These are phyloP conservation scores for Selenia dentaria DNA, from an alignment of 2,888 invertebrate genomes.

Conservation along the genomic window DNA sequence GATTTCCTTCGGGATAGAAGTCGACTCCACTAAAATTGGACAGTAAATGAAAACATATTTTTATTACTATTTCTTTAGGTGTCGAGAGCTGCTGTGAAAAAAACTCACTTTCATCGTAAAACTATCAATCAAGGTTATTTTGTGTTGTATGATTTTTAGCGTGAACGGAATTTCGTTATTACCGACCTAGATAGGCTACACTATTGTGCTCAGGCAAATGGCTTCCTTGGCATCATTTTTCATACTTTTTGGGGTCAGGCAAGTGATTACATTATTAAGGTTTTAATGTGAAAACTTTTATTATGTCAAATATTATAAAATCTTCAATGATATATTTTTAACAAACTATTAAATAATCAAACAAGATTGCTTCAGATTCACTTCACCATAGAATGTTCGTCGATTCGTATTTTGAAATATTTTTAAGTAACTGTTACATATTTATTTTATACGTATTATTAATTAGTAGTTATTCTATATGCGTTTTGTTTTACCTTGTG, in stretches of 20 bases:
- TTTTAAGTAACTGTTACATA: no score
- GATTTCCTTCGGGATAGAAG: slow-evolving; percentile 69
- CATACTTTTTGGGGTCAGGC: slow-evolving; percentile 6
- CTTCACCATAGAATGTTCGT: no score
- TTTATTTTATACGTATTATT: no score
- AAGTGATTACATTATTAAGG: no score
- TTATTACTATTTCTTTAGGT: slow-evolving; percentile 52
- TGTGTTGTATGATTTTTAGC: slow-evolving; percentile 45
- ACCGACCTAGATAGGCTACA: slow-evolving; percentile 31
- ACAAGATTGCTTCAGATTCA: no score
- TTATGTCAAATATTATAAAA: no score
- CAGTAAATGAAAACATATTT: slow-evolving; percentile 56
- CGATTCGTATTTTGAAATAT: no score
- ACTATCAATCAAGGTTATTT: slow-evolving; percentile 54
- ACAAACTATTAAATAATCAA: no score
- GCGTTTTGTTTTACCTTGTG: no score
- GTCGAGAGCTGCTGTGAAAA: slow-evolving; percentile 26
- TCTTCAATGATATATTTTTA: no score
- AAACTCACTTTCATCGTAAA: slow-evolving; percentile 42
- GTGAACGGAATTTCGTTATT: slow-evolving; percentile 30
- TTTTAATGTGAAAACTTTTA: no score
- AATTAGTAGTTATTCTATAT: no score
- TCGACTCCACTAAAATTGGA: slow-evolving; percentile 67
- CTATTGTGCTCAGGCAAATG: slow-evolving; percentile 23
- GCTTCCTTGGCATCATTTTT: slow-evolving; percentile 14